phyloP scores from a whole-genome alignment of 1,140 invertebrate genomes.

The Papilio polytes region DNA sequence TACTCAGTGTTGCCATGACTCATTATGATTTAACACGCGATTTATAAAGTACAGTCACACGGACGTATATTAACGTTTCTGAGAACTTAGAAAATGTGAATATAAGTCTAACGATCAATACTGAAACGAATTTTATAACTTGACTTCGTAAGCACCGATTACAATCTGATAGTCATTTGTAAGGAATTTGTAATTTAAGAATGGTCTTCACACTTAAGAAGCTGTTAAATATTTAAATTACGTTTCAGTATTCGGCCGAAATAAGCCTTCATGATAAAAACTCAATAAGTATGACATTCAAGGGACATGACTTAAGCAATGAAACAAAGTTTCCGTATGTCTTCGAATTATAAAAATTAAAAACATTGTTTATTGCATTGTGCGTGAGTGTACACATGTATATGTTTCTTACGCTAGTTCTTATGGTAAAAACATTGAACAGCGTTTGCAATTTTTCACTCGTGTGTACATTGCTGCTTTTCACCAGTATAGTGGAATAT shows the following conservation, averaged over 20 bases:
- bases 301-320: background rate
- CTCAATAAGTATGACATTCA: background rate
- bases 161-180: too few relatives aligned
- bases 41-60: constrained; percentile 11
- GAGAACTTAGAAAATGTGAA: background rate
- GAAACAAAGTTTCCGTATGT: background rate
- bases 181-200: too few relatives aligned
- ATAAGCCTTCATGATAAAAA: background rate
- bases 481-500: background rate
- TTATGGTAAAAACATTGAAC: too few relatives aligned
- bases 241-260: too few relatives aligned
- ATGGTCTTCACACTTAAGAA: too few relatives aligned
- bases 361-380: background rate
- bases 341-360: background rate
- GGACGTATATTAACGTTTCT: background rate
- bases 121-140: too few relatives aligned
- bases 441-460: background rate
- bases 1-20: constrained; percentile 28
- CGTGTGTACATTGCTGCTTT: background rate
- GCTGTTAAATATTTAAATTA: too few relatives aligned
- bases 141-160: too few relatives aligned
- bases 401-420: too few relatives aligned
- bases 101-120: too few relatives aligned
- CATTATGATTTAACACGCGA: constrained; percentile 21
- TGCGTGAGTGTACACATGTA: too few relatives aligned